Conservation (phyloP, 2,113 vertebrate species). For the Dunckerocampus dactyliophorus region DNA sequence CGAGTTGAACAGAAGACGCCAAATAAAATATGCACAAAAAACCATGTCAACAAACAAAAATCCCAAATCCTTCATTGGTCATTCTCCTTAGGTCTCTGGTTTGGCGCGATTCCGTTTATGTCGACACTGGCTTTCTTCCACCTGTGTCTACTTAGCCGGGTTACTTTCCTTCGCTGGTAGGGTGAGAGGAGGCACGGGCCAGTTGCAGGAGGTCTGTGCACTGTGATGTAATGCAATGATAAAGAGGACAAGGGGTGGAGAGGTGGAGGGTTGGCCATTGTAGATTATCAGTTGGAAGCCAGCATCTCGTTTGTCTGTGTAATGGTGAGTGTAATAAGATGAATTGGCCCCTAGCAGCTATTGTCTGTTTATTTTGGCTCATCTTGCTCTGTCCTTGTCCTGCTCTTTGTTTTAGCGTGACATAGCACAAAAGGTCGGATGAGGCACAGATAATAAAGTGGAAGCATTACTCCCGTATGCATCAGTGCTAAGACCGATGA, state of each 20-base stretch:
- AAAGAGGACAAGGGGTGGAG: constrained; percentile 33
- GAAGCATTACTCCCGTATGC: constrained; percentile 30
- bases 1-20: too few relatives aligned
- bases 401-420: constrained; percentile 9
- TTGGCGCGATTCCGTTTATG: too few relatives aligned
- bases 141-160: too few relatives aligned
- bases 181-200: too few relatives aligned
- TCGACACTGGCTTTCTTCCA: too few relatives aligned
- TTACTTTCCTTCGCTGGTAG: too few relatives aligned
- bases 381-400: constrained; percentile 2
- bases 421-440: constrained; percentile 18
- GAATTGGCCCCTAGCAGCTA: constrained; percentile 51
- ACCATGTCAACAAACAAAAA: too few relatives aligned
- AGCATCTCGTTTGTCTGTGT: constrained; percentile 68
- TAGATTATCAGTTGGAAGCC: constrained; percentile 56
- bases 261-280: background rate
- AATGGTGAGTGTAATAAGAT: constrained; percentile 66
- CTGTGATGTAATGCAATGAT: constrained; percentile 53
- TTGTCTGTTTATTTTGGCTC: constrained; percentile 46
- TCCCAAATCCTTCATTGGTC: too few relatives aligned
- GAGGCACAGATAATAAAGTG: constrained; percentile 24
- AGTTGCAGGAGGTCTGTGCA: constrained; percentile 10
- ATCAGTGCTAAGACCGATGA: constrained; percentile 22
- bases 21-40: too few relatives aligned
- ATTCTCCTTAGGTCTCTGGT: too few relatives aligned